Base-by-base conservation (phyloP, 2,888 invertebrate genomes). In the Chrysina gloriosa region DNA sequence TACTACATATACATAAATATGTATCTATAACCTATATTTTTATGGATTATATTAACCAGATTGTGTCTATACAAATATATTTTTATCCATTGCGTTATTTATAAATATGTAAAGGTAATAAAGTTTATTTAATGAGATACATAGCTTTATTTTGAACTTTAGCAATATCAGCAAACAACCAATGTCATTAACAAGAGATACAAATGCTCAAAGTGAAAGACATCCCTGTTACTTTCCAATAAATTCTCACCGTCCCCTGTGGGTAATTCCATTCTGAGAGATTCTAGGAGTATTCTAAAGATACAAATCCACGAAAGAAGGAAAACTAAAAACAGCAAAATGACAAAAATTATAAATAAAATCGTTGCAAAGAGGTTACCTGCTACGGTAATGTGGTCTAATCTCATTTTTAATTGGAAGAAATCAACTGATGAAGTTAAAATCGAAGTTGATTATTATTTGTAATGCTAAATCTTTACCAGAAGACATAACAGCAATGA, bases 321-420 rank as follows among this genome's bases (percentile, higher is more conserved):
- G 7, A 54, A 31, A 16, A 34, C 54, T 54, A 34, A 54, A 54
- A 21, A n/a, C n/a, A n/a, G 47, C 2, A 47, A 21, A n/a, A 11
- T 11, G 11, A 1, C 9, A 36, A 1, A 11, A 36, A 34, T 34
- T 16, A 11, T 6, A 42, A 42, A 45, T 16, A 45, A 19, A 16
- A 45, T 7, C 3, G 9, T 7, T 6, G 6, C n/a, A 1, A n/a
- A 47, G n/a, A 19, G 2, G 21, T 21, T 27, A 50, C 50, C 11
- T 11, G 27, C 29, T 27, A 27, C 3, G 0, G n/a, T 19, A 4
- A 47, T 9, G n/a, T 47, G 23, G 7, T 19, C 47, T 19, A 5
- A 21, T 23, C 23, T 47, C 47, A 47, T 47, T 23, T 21, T 47
- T 21, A 47, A 19, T 9, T 6, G 6, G 9, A 47, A 2, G 7